These are phyloP conservation scores for Pimephales promelas DNA, from an alignment of 2,113 vertebrate genomes.

Conservation along the genomic window DNA sequence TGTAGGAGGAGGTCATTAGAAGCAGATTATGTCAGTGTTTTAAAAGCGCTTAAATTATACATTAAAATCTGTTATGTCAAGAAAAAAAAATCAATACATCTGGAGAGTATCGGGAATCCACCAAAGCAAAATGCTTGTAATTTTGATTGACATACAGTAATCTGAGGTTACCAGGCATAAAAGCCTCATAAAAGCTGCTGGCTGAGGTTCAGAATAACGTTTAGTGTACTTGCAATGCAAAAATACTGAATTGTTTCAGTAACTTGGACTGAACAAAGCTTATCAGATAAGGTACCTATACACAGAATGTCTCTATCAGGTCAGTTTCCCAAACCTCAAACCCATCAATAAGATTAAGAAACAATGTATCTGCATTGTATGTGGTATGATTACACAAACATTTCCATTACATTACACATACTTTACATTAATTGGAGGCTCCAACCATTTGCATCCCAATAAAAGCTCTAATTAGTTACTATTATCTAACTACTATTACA, in stretches of 20 bases:
- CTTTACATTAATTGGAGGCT: neutral
- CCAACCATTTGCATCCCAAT: neutral
- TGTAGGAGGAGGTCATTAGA: constrained; percentile 61
- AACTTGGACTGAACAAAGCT: neutral
- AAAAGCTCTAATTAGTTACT: neutral
- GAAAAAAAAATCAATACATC: neutral
- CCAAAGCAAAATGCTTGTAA: neutral
- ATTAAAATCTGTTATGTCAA: neutral
- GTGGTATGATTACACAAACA: neutral
- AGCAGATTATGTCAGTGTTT: neutral
- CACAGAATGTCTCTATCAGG: neutral
- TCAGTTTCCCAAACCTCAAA: neutral
- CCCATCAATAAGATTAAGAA: neutral
- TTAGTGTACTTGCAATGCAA: neutral
- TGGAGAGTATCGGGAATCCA: neutral
- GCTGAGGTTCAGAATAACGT: neutral
- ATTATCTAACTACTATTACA: neutral
- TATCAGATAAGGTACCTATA: neutral
- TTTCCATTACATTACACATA: no score
- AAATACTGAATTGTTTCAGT: neutral
- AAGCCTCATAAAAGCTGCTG: neutral
- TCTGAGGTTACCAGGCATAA: neutral
- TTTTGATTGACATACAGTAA: neutral
- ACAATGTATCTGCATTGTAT: neutral
- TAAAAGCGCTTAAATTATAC: neutral